phyloP scores from a whole-genome alignment of 2,888 invertebrate species.

The Zaprionus obscuricornis region DNA sequence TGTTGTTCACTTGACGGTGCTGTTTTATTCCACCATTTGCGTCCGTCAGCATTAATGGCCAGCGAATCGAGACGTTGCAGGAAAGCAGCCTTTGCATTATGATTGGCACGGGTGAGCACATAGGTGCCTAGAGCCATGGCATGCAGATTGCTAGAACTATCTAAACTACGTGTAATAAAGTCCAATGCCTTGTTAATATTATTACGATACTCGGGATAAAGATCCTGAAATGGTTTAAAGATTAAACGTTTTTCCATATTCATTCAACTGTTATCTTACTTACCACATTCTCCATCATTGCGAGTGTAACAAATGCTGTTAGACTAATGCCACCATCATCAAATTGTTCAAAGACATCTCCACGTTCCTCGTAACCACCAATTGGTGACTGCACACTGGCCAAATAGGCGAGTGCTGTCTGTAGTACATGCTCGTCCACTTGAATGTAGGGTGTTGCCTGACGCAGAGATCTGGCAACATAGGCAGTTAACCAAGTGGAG shows the following conservation, averaged over 20 bases:
- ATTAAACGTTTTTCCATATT: no score
- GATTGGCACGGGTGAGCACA: constrained; percentile 90
- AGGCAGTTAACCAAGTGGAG: constrained; percentile 93
- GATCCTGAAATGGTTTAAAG: constrained; percentile 60
- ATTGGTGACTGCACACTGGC: constrained; percentile 87
- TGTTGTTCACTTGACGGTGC: constrained; percentile 85
- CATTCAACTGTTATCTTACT: accelerated
- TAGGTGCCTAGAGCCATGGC: constrained; percentile 90
- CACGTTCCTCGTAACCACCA: constrained; percentile 92
- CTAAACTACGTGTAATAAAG: constrained; percentile 88
- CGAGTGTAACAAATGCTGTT: constrained; percentile 90
- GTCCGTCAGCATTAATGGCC: constrained; percentile 85
- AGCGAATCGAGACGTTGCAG: constrained; percentile 86
- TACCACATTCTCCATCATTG: constrained; percentile 88
- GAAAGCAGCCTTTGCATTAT: constrained; percentile 88
- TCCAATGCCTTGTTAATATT: constrained; percentile 91
- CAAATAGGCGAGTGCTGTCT: constrained; percentile 89
- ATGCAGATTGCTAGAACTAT: constrained; percentile 88
- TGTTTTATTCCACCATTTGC: constrained; percentile 93
- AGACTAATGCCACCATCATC: constrained; percentile 88
- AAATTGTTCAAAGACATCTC: constrained; percentile 88
- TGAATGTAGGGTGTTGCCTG: constrained; percentile 89
- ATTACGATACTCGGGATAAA: constrained; percentile 84
- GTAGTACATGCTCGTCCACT: constrained; percentile 88
- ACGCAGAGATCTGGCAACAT: constrained; percentile 90